Evolutionary conservation across 2,113 vertebrate genomes (phyloP).

Genomic region (Pseudopipra pipra): DNA sequence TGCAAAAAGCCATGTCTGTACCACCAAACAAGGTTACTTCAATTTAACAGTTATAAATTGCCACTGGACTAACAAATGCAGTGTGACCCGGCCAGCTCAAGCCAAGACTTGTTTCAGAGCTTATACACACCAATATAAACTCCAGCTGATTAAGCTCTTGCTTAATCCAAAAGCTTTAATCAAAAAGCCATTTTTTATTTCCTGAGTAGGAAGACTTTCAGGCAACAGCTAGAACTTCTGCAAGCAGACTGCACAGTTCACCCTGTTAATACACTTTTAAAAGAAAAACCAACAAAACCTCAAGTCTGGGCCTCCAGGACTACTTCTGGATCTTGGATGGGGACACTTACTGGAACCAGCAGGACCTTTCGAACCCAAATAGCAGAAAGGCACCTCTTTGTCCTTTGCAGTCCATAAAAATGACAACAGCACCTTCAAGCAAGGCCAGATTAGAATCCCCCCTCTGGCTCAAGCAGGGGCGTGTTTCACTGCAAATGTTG

Average conservation of each 20-base stretch:
- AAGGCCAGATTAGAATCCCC: background rate
- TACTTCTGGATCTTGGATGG: background rate
- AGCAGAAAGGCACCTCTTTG: background rate
- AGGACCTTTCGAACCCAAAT: background rate
- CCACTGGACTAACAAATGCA: background rate
- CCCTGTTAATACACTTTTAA: background rate
- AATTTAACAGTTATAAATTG: background rate
- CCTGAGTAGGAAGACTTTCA: background rate
- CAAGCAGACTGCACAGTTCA: background rate
- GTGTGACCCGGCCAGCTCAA: background rate
- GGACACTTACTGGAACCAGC: background rate
- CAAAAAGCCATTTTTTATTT: background rate
- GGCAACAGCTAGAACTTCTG: background rate
- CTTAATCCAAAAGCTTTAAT: conserved; percentile 13
- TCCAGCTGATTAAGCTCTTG: background rate
- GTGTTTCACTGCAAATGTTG: background rate
- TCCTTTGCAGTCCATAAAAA: background rate
- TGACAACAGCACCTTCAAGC: background rate
- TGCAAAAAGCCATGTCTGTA: background rate
- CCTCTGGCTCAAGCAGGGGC: background rate
- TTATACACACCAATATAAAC: background rate
- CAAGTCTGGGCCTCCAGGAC: background rate
- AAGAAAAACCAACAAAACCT: background rate
- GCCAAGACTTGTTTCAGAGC: background rate
- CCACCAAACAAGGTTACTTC: background rate